These are phyloP conservation scores for Leptobrachium ailaonicum DNA, from an alignment of 2,113 vertebrate species.

Conservation along the genomic window DNA sequence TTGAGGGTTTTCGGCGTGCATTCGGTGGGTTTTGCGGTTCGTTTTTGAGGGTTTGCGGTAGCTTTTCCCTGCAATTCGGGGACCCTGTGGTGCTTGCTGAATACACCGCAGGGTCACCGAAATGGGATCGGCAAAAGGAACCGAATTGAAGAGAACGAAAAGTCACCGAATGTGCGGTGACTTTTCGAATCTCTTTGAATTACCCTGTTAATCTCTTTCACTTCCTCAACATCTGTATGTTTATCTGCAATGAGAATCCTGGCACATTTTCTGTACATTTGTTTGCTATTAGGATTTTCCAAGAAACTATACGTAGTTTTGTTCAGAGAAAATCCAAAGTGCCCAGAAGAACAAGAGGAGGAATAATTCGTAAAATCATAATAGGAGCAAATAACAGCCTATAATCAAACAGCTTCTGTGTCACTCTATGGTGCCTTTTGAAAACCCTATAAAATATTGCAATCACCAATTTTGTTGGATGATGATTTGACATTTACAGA, in stretches of 20 bases:
- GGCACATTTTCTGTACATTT: background rate
- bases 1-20: no score
- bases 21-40: no score
- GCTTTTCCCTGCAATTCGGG: no score
- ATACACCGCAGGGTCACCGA: no score
- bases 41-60: no score
- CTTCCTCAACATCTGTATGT: no score
- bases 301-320: constrained; percentile 6
- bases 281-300: background rate
- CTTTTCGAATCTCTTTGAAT: no score
- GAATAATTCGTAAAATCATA: background rate
- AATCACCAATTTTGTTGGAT: constrained; percentile 5
- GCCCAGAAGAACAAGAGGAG: background rate
- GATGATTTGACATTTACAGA: background rate
- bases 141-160: no score
- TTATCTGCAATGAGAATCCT: background rate
- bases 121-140: no score
- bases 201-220: no score
- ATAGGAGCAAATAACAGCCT: background rate
- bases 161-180: no score
- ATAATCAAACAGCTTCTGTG: constrained; percentile 11
- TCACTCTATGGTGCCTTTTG: constrained; percentile 3
- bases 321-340: background rate
- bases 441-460: constrained; percentile 22
- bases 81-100: no score